Evolutionary conservation across 2,888 invertebrate species (phyloP).

Genomic region (Falcaria lacertinaria): DNA sequence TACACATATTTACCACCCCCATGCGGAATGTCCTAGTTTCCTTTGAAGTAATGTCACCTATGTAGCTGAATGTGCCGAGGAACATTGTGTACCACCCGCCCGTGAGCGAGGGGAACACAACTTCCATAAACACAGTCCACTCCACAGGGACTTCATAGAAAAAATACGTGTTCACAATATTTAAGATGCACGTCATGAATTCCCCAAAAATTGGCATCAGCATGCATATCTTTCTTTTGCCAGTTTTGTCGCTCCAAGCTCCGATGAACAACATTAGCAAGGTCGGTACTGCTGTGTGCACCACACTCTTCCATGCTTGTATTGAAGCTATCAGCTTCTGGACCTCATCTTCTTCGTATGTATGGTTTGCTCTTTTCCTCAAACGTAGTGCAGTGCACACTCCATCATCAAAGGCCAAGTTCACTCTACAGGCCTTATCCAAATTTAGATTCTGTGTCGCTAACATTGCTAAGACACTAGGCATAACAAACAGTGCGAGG

Average conservation of each 20-base stretch:
- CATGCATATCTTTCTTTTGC: conserved; percentile 80
- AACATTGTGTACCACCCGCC: conserved; percentile 81
- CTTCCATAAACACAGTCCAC: conserved; percentile 74
- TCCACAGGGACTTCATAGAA: conserved; percentile 77
- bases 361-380: conserved; percentile 84
- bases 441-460: conserved; percentile 91
- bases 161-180: conserved; percentile 76
- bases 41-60: conserved; percentile 78
- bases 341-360: conserved; percentile 82
- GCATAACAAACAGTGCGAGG: conserved; percentile 82
- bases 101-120: conserved; percentile 71
- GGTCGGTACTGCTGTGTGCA: conserved; percentile 76
- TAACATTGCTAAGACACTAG: conserved; percentile 83
- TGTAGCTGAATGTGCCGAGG: conserved; percentile 79
- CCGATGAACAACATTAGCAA: conserved; percentile 80
- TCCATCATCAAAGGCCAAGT: conserved; percentile 83
- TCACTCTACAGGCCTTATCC: conserved; percentile 92
- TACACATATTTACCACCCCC: conserved; percentile 72
- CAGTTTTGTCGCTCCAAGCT: conserved; percentile 82
- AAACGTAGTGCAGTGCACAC: conserved; percentile 86
- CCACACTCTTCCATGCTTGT: conserved; percentile 76
- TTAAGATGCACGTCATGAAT: conserved; percentile 67
- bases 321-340: conserved; percentile 79
- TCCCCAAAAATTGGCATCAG: conserved; percentile 78
- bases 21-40: conserved; percentile 80